phyloP scores from a whole-genome alignment of 1,140 invertebrate species.

The Stenopsyche tienmushanensis region DNA sequence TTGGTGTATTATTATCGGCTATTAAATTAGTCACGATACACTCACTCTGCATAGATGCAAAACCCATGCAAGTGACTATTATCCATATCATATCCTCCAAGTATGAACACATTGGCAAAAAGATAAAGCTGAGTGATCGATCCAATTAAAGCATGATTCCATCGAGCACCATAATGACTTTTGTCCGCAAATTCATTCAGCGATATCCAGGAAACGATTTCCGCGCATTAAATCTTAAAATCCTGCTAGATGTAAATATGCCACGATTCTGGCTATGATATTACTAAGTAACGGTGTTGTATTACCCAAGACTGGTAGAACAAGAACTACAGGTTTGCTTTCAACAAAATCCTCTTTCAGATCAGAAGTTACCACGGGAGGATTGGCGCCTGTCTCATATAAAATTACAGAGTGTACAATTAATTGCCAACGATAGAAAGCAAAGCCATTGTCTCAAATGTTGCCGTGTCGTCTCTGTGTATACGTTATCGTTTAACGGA shows the following conservation, averaged over 20 bases:
- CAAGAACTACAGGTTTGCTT: constrained; percentile 3
- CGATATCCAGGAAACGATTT: too few relatives aligned
- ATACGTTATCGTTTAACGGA: too few relatives aligned
- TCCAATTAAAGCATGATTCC: too few relatives aligned
- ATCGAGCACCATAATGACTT: too few relatives aligned
- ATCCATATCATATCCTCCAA: neutral
- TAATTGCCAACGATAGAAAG: neutral
- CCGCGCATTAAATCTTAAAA: too few relatives aligned
- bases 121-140: neutral
- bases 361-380: constrained; percentile 2
- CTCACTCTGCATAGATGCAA: neutral
- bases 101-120: neutral
- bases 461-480: neutral
- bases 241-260: too few relatives aligned
- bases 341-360: constrained; percentile 6
- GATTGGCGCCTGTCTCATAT: neutral
- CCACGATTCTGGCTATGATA: too few relatives aligned
- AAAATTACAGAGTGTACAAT: neutral
- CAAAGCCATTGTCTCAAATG: neutral
- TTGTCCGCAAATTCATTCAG: too few relatives aligned
- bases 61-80: neutral
- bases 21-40: constrained; percentile 22
- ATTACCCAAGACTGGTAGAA: constrained; percentile 7
- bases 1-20: constrained; percentile 11
- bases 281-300: constrained; percentile 1